phyloP scores from a whole-genome alignment of 2,797 vertebrate species.

The Sorex maritimensis region DNA sequence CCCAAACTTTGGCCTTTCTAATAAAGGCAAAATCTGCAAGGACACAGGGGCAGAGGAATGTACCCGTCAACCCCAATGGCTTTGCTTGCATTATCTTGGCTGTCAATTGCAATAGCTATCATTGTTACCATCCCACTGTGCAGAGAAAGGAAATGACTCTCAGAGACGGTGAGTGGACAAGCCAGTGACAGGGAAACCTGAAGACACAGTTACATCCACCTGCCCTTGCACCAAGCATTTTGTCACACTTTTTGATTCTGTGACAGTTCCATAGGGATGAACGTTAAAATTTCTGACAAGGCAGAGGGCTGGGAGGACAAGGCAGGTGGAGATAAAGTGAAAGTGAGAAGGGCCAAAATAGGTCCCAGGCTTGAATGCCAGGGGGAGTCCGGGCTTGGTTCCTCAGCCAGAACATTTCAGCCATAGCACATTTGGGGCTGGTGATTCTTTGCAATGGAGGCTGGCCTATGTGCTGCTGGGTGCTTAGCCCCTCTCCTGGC shows the following conservation, averaged over 20 bases:
- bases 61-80: too few relatives aligned
- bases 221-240: background rate
- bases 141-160: too few relatives aligned
- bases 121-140: too few relatives aligned
- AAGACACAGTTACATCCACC: background rate
- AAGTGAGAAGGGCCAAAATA: background rate
- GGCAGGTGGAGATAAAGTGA: background rate
- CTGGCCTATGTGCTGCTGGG: background rate
- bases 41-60: too few relatives aligned
- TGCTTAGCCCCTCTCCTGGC: constrained; percentile 18
- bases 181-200: too few relatives aligned
- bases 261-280: background rate
- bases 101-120: too few relatives aligned
- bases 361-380: background rate
- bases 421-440: background rate
- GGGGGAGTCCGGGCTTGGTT: constrained; percentile 11
- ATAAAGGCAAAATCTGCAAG: too few relatives aligned
- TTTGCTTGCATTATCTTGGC: too few relatives aligned
- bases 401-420: background rate
- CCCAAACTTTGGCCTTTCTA: too few relatives aligned
- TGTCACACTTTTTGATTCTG: background rate
- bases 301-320: background rate
- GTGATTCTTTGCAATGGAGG: background rate
- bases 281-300: background rate
- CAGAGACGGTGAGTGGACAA: too few relatives aligned